Evolutionary conservation across 2,888 invertebrate species (phyloP).

Genomic region (Xanthia togata): DNA sequence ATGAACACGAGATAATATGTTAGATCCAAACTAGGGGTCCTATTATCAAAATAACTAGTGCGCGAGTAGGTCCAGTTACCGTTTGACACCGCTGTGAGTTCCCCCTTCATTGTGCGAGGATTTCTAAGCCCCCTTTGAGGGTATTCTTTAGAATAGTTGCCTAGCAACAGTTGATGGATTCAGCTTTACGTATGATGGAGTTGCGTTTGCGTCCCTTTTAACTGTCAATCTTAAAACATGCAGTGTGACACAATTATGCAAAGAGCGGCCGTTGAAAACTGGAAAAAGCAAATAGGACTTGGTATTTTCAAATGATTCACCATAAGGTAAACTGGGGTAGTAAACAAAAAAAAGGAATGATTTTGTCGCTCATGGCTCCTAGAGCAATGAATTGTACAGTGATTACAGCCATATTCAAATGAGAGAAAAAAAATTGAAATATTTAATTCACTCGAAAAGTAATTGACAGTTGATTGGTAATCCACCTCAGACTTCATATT

Average conservation of each 20-base stretch:
- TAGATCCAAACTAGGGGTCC: not conserved
- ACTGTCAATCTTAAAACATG: constrained; percentile 27
- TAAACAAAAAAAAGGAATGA: not conserved
- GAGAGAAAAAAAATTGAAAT: not conserved
- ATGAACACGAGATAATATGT: not conserved
- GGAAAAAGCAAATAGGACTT: not conserved
- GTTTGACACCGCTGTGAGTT: constrained; percentile 43
- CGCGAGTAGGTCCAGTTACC: constrained; percentile 32
- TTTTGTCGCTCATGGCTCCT: not conserved
- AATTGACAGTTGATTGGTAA: not conserved
- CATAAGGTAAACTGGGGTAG: not conserved
- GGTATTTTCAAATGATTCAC: not conserved
- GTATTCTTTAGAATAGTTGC: constrained; percentile 38
- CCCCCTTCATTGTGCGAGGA: constrained; percentile 46
- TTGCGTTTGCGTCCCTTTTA: constrained; percentile 19
- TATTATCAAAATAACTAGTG: constrained; percentile 36
- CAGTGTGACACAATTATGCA: constrained; percentile 9
- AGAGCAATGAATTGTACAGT: not conserved
- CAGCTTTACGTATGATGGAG: constrained; percentile 7
- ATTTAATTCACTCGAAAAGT: not conserved
- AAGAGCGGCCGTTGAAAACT: not conserved
- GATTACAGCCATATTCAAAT: too few relatives aligned
- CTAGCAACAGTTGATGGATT: constrained; percentile 42
- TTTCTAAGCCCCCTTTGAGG: constrained; percentile 55
- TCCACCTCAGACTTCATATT: not conserved